Conservation (phyloP, 1,140 invertebrate species). For the Drosophila mauritiana region DNA sequence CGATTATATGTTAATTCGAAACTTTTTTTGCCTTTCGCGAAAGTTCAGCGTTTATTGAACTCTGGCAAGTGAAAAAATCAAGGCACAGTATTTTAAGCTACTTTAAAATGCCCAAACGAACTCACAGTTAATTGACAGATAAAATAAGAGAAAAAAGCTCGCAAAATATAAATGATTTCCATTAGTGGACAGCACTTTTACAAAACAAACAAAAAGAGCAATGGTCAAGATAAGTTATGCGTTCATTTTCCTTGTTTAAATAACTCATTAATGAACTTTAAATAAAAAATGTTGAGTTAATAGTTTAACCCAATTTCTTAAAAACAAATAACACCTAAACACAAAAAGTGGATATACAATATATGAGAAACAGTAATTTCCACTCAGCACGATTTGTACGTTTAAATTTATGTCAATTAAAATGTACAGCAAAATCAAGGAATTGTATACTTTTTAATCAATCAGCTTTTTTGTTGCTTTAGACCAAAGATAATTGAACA, state of each 20-base stretch:
- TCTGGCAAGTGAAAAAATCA: slow-evolving; percentile 1
- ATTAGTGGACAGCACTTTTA: too few relatives aligned
- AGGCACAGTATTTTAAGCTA: neutral
- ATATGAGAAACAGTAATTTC: too few relatives aligned
- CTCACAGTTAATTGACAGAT: slow-evolving; percentile 13
- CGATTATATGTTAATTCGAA: slow-evolving; percentile 45
- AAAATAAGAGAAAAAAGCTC: neutral
- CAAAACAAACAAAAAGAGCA: neutral
- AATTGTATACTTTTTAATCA: neutral
- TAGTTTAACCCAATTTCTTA: too few relatives aligned
- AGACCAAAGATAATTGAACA: neutral
- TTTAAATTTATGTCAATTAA: neutral
- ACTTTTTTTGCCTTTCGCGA: slow-evolving; percentile 7
- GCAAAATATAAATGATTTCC: too few relatives aligned
- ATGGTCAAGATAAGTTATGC: too few relatives aligned
- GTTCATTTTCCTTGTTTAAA: too few relatives aligned
- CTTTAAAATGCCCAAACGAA: neutral
- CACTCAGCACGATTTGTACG: too few relatives aligned
- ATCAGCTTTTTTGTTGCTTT: neutral
- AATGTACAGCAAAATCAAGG: neutral
- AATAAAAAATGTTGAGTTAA: too few relatives aligned
- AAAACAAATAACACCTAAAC: neutral
- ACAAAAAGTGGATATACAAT: neutral
- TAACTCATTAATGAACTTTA: neutral
- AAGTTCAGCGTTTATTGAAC: slow-evolving; percentile 18